Evolutionary conservation across 2,888 invertebrate genomes (phyloP).

Genomic region (Dyspetes luteomarginatus): DNA sequence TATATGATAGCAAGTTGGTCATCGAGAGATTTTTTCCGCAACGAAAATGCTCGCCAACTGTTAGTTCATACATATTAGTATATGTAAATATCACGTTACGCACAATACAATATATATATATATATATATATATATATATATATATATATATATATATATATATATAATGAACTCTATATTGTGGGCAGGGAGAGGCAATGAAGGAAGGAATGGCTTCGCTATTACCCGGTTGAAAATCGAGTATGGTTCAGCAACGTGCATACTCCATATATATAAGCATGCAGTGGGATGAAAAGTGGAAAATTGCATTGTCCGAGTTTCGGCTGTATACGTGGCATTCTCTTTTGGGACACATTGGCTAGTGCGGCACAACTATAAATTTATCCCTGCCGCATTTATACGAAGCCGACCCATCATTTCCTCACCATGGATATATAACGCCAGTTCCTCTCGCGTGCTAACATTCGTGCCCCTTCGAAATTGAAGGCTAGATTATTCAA

Average conservation of each 20-base stretch:
- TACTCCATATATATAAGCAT: no score
- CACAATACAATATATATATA: no score
- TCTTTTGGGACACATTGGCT: conserved; percentile 67
- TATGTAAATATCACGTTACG: no score
- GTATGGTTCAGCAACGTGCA: conserved; percentile 1
- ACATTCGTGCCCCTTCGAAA: conserved; percentile 51
- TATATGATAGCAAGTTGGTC: no score
- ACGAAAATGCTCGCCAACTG: no score
- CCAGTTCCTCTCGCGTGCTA: neutral
- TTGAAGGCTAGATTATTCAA: conserved; percentile 66
- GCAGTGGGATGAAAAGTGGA: conserved; percentile 75
- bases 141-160: conserved; percentile 15
- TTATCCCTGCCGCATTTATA: conserved; percentile 51
- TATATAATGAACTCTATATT: conserved; percentile 57
- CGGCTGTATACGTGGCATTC: conserved; percentile 54
- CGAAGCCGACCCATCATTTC: neutral
- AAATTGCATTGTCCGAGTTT: conserved; percentile 76
- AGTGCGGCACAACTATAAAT: conserved; percentile 68
- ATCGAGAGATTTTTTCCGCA: no score
- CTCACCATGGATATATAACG: neutral
- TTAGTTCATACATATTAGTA: no score
- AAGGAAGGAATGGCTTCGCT: conserved; percentile 21
- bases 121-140: no score
- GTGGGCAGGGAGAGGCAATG: conserved; percentile 37
- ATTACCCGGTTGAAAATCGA: conserved; percentile 24